Evolutionary conservation across 2,888 invertebrate genomes (phyloP), one percentile per base, ranked within the genome.

Genomic region (Mythimna pallens): DNA sequence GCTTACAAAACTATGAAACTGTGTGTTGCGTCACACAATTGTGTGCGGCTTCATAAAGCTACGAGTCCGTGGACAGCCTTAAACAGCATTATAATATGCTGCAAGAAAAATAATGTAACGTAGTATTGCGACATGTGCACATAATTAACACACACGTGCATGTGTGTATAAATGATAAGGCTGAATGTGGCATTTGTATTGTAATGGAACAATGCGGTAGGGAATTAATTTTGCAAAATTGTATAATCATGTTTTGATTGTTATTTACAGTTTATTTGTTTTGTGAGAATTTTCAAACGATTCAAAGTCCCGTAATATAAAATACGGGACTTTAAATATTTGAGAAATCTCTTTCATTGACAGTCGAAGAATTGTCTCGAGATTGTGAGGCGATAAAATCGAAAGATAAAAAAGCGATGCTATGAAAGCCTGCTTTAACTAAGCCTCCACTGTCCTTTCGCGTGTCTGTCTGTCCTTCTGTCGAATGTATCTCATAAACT

Each of bases 141-240:
- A 22, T 47, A 17, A 17, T 40, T 30, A 47, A 55, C 50, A 14
- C 47, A 40, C 36, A 65, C 14, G 10, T 62, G 72, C 12, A 0
- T 55, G 30, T 50, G n/a, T 40, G 10, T 57, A 17, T 36, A 52
- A 50, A 68, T 59, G 58, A 70, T 59, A 70, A 54, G 8, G 30
- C 22, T 47, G 43, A 52, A 63, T 58, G 57, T 62, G 14, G 6
- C 36, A 40, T 59, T 72, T 25, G 22, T 79, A 55, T 61, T 64
- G 73, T 73, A n/a, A 73, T 52, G 9, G 65, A 54, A 79, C 54
- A 78, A 79, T 73, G 50, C 64, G 71, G 17, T 17, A 0, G 30
- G 61, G 17, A 73, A 50, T 64, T 34, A 54, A 50, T 66, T 20
- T 34, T 55, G 36, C 25, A n/a, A 40, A 55, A 55, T 25, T 25